These are phyloP conservation scores for Podarcis muralis DNA, from an alignment of 2,113 vertebrate genomes.

Conservation along the genomic window DNA sequence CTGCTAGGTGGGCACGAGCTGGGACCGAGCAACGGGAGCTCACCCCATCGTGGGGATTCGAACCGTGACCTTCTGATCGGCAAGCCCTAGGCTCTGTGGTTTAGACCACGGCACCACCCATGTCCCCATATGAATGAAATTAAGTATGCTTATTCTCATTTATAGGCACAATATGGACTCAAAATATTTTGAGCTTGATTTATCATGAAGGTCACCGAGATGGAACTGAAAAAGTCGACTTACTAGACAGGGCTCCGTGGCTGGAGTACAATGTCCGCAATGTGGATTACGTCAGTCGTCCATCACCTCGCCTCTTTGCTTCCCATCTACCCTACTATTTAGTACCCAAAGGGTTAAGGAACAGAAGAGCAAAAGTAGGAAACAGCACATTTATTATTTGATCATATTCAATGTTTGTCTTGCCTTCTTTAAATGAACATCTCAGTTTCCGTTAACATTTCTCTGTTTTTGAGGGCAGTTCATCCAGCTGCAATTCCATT, in stretches of 20 bases:
- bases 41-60: no score
- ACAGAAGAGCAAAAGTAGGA: constrained; percentile 61
- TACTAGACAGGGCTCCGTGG: constrained; percentile 14
- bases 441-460: neutral
- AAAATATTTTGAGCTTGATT: constrained; percentile 70
- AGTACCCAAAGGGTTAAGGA: constrained; percentile 62
- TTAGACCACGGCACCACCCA: no score
- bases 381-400: neutral
- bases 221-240: constrained; percentile 15
- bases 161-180: neutral
- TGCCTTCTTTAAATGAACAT: neutral
- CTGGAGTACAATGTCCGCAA: neutral
- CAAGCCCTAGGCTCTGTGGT: no score
- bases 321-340: constrained; percentile 69
- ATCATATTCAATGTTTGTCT: no score
- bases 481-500: no score
- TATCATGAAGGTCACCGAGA: constrained; percentile 60
- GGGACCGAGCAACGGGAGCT: no score
- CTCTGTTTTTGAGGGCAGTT: neutral
- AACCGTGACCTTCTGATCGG: no score
- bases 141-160: neutral
- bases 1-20: no score
- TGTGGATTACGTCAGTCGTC: neutral
- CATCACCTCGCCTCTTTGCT: constrained; percentile 54
- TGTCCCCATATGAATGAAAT: neutral